Evolutionary conservation across 2,113 vertebrate species (phyloP).

Genomic region (Struthio camelus): DNA sequence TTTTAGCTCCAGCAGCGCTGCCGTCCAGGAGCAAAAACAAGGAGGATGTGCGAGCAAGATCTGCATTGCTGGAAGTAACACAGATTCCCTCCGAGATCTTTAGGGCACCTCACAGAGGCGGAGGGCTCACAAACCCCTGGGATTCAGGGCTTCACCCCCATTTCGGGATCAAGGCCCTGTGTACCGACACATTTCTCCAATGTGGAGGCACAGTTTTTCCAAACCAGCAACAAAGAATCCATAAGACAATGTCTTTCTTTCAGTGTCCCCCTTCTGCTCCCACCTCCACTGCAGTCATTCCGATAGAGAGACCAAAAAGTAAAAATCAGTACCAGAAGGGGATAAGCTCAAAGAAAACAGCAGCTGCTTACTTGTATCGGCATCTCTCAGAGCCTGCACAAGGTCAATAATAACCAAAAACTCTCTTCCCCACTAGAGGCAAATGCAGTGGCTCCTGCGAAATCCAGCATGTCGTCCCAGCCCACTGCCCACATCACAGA

Average conservation of each 20-base stretch:
- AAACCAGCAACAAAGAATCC: not conserved
- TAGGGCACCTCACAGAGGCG: not conserved
- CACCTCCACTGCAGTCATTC: conserved; percentile 23
- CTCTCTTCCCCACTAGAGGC: not conserved
- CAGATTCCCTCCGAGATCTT: not conserved
- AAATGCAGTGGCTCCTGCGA: not conserved
- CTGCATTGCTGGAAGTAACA: not conserved
- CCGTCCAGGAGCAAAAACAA: not conserved
- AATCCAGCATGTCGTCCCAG: not conserved
- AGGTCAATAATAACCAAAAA: not conserved
- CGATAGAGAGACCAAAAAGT: conserved; percentile 1
- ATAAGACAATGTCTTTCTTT: not conserved
- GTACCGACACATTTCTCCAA: not conserved
- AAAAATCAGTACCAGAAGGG: not conserved
- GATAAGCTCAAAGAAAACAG: not conserved
- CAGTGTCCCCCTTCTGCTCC: not conserved
- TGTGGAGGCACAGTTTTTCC: not conserved
- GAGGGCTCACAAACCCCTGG: not conserved
- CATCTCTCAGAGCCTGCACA: not conserved
- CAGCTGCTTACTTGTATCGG: not conserved
- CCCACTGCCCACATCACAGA: not conserved
- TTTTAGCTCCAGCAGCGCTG: not conserved
- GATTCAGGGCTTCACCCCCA: not conserved
- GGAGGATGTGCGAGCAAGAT: not conserved
- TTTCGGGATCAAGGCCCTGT: not conserved